Conservation (phyloP, 2,797 vertebrate genomes). For the Cossypha dichroa region DNA sequence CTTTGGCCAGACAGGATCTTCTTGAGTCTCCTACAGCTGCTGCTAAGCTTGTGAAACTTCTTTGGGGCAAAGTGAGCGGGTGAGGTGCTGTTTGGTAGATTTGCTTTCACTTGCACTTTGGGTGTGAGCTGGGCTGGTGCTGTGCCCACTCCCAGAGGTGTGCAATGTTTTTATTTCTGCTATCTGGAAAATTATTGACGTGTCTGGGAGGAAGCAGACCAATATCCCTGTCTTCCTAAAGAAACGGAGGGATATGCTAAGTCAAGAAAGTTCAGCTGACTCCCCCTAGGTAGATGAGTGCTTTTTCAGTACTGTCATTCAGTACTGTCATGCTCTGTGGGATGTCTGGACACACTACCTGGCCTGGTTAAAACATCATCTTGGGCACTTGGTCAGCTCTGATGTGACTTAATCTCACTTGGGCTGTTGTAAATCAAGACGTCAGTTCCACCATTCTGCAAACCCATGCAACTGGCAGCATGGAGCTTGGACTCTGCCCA, state of each 20-base stretch:
- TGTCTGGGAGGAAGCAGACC: neutral
- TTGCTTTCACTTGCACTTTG: neutral
- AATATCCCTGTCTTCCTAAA: neutral
- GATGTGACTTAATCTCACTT: neutral
- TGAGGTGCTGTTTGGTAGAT: neutral
- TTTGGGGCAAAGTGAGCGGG: neutral
- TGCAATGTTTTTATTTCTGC: neutral
- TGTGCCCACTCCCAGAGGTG: neutral
- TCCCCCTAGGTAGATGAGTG: neutral
- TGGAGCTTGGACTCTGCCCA: neutral
- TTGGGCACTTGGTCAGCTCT: neutral
- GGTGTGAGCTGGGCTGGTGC: neutral
- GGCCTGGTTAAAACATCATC: neutral
- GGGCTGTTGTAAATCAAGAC: neutral
- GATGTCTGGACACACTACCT: neutral
- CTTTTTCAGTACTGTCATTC: neutral
- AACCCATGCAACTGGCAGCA: neutral
- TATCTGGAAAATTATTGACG: neutral
- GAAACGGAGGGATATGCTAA: neutral
- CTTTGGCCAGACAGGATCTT: neutral
- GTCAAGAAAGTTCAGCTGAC: neutral
- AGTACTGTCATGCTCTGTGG: neutral
- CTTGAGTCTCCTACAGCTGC: neutral
- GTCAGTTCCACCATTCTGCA: neutral
- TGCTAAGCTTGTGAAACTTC: neutral